Evolutionary conservation across 2,797 vertebrate genomes (phyloP), one percentile per base, ranked within the genome.

Genomic region (Apogon hyalosoma): DNA sequence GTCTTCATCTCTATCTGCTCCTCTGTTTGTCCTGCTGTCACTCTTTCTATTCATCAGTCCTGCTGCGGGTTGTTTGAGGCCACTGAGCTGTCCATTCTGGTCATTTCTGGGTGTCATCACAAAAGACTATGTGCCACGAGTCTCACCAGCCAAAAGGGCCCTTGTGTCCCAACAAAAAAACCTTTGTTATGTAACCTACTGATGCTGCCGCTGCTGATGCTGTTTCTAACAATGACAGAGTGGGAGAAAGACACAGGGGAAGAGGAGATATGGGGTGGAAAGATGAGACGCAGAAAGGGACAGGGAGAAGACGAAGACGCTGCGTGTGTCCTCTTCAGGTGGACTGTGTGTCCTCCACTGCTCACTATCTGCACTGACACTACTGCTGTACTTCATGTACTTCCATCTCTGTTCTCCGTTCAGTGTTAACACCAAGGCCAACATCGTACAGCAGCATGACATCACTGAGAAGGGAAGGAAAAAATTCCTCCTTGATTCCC

Each of bases 131-230:
- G 42, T 81, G 85, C 87, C 77, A 82, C 51, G 73, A 78, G 77
- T 70, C 83, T 83, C 82, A 75, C 66, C 78, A 73, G 69, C 86
- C 80, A 74, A 87, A 88, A 86, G 83, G 69, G 69, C 79, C 75
- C 82, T 82, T 83, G 83, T 83, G 49, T 73, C 66, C 71, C 63
- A 66, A 89, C 82, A 86, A 88, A 82, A 73, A 75, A 87, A 60
- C 85, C 91, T 90, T 92, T 85, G 88, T 94, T 93, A 93, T 77
- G 83, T 90, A 92, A 92, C 53, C 49, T 58, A 80, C 69, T 53
- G 79, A 82, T 88, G 84, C 73, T 86, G 82, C 60, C 59, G 83
- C 60, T 77, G 80, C 69, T 59, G 75, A 55, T 72, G 81, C 71
- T 56, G 73, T 15, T 82, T 49, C 63, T 77, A 72, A 83, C 74